These are phyloP conservation scores for Helogale parvula DNA, from an alignment of 2,113 vertebrate species.

Conservation along the genomic window DNA sequence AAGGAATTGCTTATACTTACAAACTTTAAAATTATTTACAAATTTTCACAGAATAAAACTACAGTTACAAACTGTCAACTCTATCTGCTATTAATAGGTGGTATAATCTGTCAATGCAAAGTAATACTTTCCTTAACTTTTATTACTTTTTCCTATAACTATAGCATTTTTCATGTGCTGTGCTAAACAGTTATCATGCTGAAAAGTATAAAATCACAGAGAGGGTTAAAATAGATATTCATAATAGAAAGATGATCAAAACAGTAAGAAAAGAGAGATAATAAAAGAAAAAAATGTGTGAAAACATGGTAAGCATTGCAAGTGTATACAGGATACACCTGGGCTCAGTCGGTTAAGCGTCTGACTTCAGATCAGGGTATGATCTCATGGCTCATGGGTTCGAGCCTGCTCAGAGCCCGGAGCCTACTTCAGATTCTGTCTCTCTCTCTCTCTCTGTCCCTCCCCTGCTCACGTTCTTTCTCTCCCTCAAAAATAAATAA, in stretches of 20 bases:
- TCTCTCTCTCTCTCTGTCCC: too few relatives aligned
- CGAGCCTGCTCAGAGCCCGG: too few relatives aligned
- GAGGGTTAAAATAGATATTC: neutral
- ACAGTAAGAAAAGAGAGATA: slow-evolving; percentile 50
- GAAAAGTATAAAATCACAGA: neutral
- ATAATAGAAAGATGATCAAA: slow-evolving; percentile 48
- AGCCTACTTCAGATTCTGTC: too few relatives aligned
- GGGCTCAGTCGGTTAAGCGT: too few relatives aligned
- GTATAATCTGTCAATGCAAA: neutral
- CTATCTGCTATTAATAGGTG: neutral
- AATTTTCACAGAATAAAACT: neutral
- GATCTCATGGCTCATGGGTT: too few relatives aligned
- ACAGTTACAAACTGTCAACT: neutral
- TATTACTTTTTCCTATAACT: neutral
- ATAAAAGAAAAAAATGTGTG: slow-evolving; percentile 29
- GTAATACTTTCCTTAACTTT: neutral
- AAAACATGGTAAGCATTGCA: neutral
- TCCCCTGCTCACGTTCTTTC: too few relatives aligned
- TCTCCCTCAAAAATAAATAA: too few relatives aligned
- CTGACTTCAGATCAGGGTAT: too few relatives aligned
- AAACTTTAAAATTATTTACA: neutral
- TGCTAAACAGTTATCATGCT: neutral
- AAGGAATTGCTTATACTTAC: neutral
- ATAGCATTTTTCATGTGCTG: neutral
- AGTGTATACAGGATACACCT: neutral